These are phyloP conservation scores for Hyalella azteca DNA, from an alignment of 2,888 invertebrate genomes.

Conservation along the genomic window DNA sequence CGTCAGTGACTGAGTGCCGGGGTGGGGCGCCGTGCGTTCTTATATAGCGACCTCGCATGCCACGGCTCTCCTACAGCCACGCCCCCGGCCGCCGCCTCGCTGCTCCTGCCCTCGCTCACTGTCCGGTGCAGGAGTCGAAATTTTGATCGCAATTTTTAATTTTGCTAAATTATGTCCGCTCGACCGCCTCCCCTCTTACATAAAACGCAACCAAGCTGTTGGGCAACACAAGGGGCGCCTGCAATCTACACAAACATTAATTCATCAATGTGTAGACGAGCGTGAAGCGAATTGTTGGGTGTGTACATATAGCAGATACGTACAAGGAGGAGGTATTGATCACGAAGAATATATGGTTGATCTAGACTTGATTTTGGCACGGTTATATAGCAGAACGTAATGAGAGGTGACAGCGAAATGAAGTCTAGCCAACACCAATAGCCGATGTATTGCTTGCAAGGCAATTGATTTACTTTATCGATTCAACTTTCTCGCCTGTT, in stretches of 20 bases:
- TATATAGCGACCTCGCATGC: constrained; percentile 20
- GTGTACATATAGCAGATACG: background rate
- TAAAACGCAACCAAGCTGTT: no score
- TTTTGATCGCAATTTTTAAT: background rate
- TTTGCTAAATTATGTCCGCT: background rate
- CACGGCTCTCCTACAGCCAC: background rate
- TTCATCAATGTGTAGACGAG: background rate
- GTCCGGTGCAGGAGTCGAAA: background rate
- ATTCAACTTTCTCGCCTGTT: no score
- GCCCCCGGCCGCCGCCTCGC: background rate
- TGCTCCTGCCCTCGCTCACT: background rate
- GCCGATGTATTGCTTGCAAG: no score
- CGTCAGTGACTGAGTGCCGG: constrained; percentile 11
- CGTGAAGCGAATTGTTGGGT: background rate
- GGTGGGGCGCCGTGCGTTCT: constrained; percentile 4
- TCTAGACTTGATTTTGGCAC: no score
- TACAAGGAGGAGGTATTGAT: background rate
- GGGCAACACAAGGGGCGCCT: background rate
- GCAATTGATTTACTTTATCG: no score
- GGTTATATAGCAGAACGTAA: no score
- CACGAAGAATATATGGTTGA: no score
- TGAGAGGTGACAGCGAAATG: no score
- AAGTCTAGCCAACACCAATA: no score
- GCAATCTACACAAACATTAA: background rate
- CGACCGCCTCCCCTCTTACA: background rate